These are phyloP conservation scores for Stenodera caucasica DNA, from an alignment of 2,888 invertebrate genomes.

Conservation along the genomic window DNA sequence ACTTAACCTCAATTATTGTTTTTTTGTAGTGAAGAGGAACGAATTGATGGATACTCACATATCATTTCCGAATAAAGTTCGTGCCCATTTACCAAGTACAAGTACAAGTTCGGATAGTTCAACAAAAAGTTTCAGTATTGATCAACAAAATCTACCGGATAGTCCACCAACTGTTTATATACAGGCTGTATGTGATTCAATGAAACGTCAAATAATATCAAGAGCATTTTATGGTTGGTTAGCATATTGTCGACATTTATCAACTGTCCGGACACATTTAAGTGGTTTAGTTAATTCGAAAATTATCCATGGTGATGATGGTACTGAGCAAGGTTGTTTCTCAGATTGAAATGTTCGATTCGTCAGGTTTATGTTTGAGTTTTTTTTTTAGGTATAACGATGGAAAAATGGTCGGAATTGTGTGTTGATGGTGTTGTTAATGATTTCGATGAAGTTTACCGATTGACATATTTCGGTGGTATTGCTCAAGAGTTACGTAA, in stretches of 20 bases:
- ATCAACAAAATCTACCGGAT: constrained; percentile 55
- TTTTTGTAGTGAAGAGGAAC: constrained; percentile 64
- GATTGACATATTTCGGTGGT: constrained; percentile 86
- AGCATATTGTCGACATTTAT: constrained; percentile 89
- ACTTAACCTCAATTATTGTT: constrained; percentile 13
- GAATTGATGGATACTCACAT: constrained; percentile 66
- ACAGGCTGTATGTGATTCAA: constrained; percentile 83
- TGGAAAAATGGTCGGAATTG: constrained; percentile 73
- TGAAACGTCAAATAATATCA: constrained; percentile 93
- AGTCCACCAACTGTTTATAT: constrained; percentile 52
- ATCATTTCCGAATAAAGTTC: constrained; percentile 49
- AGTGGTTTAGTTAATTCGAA: constrained; percentile 81
- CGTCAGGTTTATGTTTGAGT: not conserved
- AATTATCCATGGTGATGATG: constrained; percentile 65
- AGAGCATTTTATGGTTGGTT: constrained; percentile 97
- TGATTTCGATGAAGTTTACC: constrained; percentile 74
- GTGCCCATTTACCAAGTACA: constrained; percentile 64
- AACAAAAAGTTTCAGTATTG: constrained; percentile 58
- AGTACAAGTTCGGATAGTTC: constrained; percentile 72
- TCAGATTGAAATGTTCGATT: not conserved
- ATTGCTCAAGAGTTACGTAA: constrained; percentile 75
- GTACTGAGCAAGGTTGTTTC: not conserved
- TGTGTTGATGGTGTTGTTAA: constrained; percentile 64
- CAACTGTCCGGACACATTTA: constrained; percentile 89
- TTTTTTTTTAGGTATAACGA: constrained; percentile 63